Base-by-base conservation (phyloP, 2,888 invertebrate species). In the Marronus borbonicus region DNA sequence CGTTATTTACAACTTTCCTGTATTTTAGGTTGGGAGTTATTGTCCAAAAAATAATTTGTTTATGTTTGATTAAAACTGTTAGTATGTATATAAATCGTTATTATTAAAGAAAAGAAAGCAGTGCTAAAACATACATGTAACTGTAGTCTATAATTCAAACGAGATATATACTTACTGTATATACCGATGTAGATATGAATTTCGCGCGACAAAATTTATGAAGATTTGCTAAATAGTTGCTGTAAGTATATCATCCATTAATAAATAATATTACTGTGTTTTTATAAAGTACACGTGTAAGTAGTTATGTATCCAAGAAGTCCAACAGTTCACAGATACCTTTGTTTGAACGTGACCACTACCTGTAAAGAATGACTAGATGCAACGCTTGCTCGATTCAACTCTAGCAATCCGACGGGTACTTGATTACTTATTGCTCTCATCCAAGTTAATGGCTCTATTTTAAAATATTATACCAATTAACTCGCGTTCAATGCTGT, bases 331-430 rank as follows among this genome's bases (percentile, higher is more conserved):
- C 69, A 81, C 79, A 79, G 74, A 76, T 58, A 24, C 64, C 78
- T 80, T 79, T 79, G 80, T 80, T 80, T 69, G 69, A 66, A 75
- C 77, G 75, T 77, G 78, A 76, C 79, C 77, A 81, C 80, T 24
- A 24, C 24, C 24, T 81, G 72, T 64, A 76, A 77, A 77, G 77
- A 80, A 80, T 80, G 81, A 81, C 80, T 81, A 70, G 80, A 79
- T 79, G 77, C 80, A 60, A 17, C 10, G 55, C 39, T 17, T 76
- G 68, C 68, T 44, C 58, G 50, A 50, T 50, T 50, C 39, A 50
- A 68, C 39, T 24, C 50, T 28, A 68, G 24, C 50, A 68, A 68
- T 68, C 52, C 50, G 49, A 50, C 68, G 68, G 50, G 2, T 28
- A 28, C 68, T 68, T 10, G 68, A 68, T 68, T 68, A 36, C 31